phyloP scores from a whole-genome alignment of 2,888 invertebrate genomes.

The Chrysolina oricalcia region DNA sequence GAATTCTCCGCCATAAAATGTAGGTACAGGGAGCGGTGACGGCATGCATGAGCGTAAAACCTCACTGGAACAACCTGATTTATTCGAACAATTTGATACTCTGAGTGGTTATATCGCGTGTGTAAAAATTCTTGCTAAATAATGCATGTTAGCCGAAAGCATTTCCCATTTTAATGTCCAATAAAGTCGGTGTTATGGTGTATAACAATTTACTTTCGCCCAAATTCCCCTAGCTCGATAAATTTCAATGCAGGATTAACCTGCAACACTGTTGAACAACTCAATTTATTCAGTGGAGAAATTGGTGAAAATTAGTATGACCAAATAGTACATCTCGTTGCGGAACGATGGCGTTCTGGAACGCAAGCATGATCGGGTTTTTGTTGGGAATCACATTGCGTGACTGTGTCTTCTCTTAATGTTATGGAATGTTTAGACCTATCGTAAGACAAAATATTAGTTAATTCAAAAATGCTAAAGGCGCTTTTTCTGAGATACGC shows the following conservation, averaged over 20 bases:
- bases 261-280: neutral
- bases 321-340: neutral
- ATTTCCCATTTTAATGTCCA: conserved; percentile 19
- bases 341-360: no score
- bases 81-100: conserved; percentile 15
- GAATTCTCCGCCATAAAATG: conserved; percentile 13
- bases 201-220: conserved; percentile 15
- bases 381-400: no score
- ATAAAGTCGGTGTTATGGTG: conserved; percentile 17
- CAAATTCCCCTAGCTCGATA: conserved; percentile 13
- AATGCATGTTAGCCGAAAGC: conserved; percentile 13
- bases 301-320: conserved; percentile 1
- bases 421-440: no score
- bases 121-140: conserved; percentile 19
- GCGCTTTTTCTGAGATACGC: no score
- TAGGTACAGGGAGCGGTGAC: neutral
- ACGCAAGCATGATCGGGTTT: no score
- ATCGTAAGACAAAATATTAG: no score
- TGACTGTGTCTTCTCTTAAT: no score
- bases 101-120: conserved; percentile 20
- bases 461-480: no score
- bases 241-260: conserved; percentile 16
- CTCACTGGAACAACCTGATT: conserved; percentile 6
- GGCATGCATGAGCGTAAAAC: conserved; percentile 5
- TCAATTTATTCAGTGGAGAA: neutral